Percentiles rank a stretch among this genome's conserved stretches.
Conservation (phyloP, 1,140 invertebrate species). For the Macrotrachela quadricornifera region DNA sequence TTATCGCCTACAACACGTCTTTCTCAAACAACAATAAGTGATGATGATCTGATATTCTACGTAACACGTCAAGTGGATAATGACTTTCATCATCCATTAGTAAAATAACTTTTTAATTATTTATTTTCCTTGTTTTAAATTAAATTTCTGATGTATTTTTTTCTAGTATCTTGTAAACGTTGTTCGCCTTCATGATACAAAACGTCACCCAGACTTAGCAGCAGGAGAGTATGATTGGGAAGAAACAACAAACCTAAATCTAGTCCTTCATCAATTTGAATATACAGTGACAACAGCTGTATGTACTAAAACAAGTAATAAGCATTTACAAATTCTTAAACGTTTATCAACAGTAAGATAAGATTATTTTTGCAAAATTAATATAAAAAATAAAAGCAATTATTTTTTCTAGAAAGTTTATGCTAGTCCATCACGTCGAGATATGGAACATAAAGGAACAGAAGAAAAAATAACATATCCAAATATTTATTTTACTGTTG, state of each 20-base stretch:
- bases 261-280: conserved; percentile 93
- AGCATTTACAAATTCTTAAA: conserved; percentile 76
- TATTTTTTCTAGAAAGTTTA: conserved; percentile 49
- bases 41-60: no score
- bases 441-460: conserved; percentile 94
- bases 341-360: conserved; percentile 38
- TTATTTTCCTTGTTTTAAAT: no score
- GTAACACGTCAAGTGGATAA: no score
- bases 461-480: conserved; percentile 95
- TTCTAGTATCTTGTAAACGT: no score
- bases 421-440: conserved; percentile 73
- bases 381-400: no score
- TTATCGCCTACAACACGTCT: no score
- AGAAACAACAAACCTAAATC: conserved; percentile 92
- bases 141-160: no score
- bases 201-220: no score
- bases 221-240: conserved; percentile 69
- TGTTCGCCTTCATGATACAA: no score
- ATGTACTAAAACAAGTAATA: conserved; percentile 82
- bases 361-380: background rate
- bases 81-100: no score
- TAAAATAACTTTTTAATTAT: no score
- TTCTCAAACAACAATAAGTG: no score
- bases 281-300: conserved; percentile 88
- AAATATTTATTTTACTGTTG: conserved; percentile 93